Conservation (phyloP, 2,797 vertebrate genomes). For the Catharus ustulatus region DNA sequence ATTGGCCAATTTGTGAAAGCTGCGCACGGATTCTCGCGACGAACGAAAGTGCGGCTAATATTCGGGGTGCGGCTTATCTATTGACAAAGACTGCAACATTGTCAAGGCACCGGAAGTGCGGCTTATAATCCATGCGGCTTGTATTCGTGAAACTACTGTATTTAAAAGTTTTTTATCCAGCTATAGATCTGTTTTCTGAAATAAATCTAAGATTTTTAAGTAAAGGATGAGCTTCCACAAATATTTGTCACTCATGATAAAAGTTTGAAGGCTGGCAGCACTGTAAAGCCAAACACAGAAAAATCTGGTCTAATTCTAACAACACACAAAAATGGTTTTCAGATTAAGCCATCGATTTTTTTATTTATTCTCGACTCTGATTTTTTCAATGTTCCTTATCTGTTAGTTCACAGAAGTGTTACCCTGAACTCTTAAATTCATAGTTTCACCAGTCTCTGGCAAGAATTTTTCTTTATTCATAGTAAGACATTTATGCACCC, state of each 20-base stretch:
- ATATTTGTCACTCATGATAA: not conserved
- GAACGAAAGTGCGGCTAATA: too few relatives aligned
- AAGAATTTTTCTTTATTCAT: not conserved
- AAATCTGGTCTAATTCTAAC: not conserved
- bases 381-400: slow-evolving; percentile 26
- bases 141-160: too few relatives aligned
- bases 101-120: too few relatives aligned
- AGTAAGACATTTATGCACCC: not conserved
- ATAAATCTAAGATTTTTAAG: not conserved
- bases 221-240: not conserved
- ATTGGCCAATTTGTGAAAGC: too few relatives aligned
- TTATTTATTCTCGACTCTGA: not conserved
- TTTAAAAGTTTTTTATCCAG: not conserved
- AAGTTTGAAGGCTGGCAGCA: not conserved
- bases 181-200: not conserved
- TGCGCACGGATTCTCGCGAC: too few relatives aligned
- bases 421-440: not conserved
- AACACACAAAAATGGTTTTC: not conserved
- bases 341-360: not conserved
- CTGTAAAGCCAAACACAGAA: not conserved
- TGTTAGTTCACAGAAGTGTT: not conserved
- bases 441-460: not conserved
- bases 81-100: too few relatives aligned
- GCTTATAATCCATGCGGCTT: too few relatives aligned
- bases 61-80: too few relatives aligned